Conservation (phyloP, 2,888 invertebrate species). For the Hydriomena furcata region DNA sequence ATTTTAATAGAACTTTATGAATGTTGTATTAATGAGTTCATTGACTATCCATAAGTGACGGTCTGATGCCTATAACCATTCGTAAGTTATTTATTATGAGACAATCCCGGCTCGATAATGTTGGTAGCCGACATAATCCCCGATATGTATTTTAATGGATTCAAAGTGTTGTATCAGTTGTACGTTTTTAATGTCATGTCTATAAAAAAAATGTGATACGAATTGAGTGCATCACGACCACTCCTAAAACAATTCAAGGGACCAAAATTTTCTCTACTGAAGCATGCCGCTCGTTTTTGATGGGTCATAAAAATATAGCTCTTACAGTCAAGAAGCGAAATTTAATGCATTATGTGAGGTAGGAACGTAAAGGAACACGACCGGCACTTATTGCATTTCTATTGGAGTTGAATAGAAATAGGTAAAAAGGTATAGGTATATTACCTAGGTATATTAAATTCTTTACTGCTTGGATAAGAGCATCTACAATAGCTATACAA, state of each 20-base stretch:
- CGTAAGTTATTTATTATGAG: slow-evolving; percentile 59
- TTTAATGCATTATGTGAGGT: neutral
- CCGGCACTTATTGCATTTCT: neutral
- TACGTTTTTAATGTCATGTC: slow-evolving; percentile 65
- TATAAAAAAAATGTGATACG: slow-evolving; percentile 56
- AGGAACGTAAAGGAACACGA: neutral
- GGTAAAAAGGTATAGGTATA: too few species aligned
- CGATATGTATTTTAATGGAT: slow-evolving; percentile 72
- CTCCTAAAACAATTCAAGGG: slow-evolving; percentile 22
- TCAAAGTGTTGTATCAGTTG: slow-evolving; percentile 55
- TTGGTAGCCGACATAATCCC: slow-evolving; percentile 60
- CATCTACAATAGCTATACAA: too few species aligned
- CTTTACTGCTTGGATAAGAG: too few species aligned
- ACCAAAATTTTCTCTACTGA: slow-evolving; percentile 12
- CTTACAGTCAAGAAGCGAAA: neutral
- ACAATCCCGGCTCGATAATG: slow-evolving; percentile 59
- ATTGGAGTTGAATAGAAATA: slow-evolving; percentile 14
- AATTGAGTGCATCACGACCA: slow-evolving; percentile 39
- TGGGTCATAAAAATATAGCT: slow-evolving; percentile 11
- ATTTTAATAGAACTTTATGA: slow-evolving; percentile 40
- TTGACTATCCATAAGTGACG: slow-evolving; percentile 48
- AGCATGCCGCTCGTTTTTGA: slow-evolving; percentile 15
- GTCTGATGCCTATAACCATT: slow-evolving; percentile 46
- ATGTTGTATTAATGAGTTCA: slow-evolving; percentile 23
- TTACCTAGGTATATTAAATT: too few species aligned